A percentile compares a stretch with the other conserved stretches of the same genome.
Evolutionary conservation across 37 sponge, comb jelly and placozoan species (phyloP).

Genomic region (Bolinopsis microptera): DNA sequence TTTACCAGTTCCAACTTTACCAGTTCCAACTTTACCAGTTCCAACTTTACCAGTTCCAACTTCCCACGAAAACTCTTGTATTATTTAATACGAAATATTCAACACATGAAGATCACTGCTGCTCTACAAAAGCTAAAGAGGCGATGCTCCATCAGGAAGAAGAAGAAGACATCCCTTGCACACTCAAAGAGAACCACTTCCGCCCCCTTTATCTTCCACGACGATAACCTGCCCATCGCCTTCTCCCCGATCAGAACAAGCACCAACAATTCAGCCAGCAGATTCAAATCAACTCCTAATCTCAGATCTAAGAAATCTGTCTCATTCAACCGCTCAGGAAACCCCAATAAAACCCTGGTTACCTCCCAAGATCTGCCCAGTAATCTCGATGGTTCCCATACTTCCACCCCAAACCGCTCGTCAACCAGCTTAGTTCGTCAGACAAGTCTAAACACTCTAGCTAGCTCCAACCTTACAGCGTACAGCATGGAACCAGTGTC

Average conservation of each 20-base stretch:
- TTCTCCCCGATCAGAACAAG: slow-evolving; percentile 20
- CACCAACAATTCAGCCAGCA: background rate
- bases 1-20: background rate
- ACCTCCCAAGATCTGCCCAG: background rate
- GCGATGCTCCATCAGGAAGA: slow-evolving; percentile 19
- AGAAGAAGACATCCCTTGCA: background rate
- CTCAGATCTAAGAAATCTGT: background rate
- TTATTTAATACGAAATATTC: too few relatives aligned
- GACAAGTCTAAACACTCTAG: background rate
- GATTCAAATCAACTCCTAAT: slow-evolving; percentile 27
- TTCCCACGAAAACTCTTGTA: too few relatives aligned
- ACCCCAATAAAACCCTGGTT: background rate
- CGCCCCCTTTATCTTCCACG: background rate
- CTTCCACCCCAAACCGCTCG: background rate
- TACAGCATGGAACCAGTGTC: background rate
- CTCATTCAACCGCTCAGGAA: background rate
- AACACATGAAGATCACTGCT: slow-evolving; percentile 10
- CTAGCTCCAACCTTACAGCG: background rate
- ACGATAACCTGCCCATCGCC: background rate
- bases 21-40: background rate
- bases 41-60: background rate
- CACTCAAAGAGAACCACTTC: background rate
- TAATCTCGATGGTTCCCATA: background rate
- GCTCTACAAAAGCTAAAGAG: background rate
- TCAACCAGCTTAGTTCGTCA: background rate